phyloP scores from a whole-genome alignment of 2,113 vertebrate species.

The Tiliqua scincoides region DNA sequence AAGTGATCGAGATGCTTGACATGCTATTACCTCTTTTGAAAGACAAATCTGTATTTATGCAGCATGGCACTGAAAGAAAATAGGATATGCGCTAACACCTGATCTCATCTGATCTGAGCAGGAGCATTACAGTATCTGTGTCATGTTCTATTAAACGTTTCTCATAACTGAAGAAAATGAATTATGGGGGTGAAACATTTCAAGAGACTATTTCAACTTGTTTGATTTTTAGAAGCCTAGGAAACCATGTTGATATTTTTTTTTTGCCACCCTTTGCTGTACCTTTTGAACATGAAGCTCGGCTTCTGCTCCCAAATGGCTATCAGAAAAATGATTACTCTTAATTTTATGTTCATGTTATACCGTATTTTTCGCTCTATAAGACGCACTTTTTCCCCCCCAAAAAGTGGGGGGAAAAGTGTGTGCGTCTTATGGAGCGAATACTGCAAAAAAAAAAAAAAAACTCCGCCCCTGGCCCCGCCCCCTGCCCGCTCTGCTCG shows the following conservation, averaged over 20 bases:
- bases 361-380: too few species aligned
- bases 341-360: too few species aligned
- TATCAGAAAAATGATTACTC: neutral
- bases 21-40: neutral
- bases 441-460: too few species aligned
- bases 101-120: slow-evolving; percentile 17
- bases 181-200: neutral
- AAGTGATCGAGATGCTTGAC: neutral
- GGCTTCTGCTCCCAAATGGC: neutral
- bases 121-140: rapidly evolving
- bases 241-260: neutral
- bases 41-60: slow-evolving; percentile 1
- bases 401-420: too few species aligned
- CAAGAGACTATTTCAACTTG: neutral
- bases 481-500: too few species aligned
- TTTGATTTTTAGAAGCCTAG: neutral
- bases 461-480: too few species aligned
- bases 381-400: too few species aligned
- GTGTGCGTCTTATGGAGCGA: too few species aligned
- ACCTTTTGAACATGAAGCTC: neutral
- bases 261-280: neutral
- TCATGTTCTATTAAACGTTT: slow-evolving; percentile 9
- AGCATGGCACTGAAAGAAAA: slow-evolving; percentile 33
- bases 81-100: neutral
- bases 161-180: slow-evolving; percentile 11